phyloP scores from a whole-genome alignment of 2,888 invertebrate species.

The Papilio gigon region DNA sequence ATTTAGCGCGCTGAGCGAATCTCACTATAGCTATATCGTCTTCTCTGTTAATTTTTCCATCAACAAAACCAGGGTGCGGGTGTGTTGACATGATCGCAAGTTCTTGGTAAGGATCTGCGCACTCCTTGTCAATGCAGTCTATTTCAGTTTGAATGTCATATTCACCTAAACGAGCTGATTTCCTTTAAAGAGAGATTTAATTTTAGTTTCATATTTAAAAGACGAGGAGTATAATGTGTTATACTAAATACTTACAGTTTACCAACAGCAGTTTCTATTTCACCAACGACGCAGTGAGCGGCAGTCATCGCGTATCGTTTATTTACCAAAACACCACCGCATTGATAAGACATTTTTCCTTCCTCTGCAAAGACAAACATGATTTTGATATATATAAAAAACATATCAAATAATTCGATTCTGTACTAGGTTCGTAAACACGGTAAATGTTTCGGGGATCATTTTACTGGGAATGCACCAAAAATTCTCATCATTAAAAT shows the following conservation, averaged over 20 bases:
- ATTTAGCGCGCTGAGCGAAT: slow-evolving; percentile 67
- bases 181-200: slow-evolving; percentile 57
- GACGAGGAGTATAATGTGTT: not conserved
- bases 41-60: slow-evolving; percentile 73
- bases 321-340: slow-evolving; percentile 84
- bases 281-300: slow-evolving; percentile 83
- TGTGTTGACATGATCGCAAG: slow-evolving; percentile 84
- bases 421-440: no score
- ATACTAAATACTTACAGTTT: slow-evolving; percentile 76
- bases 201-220: not conserved
- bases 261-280: slow-evolving; percentile 72
- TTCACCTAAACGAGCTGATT: slow-evolving; percentile 84
- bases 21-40: slow-evolving; percentile 84
- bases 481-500: no score
- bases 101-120: slow-evolving; percentile 85
- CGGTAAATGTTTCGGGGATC: no score
- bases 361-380: slow-evolving; percentile 34
- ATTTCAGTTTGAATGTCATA: slow-evolving; percentile 83
- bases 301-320: slow-evolving; percentile 83
- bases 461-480: no score
- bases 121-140: slow-evolving; percentile 83
- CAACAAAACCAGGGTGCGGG: slow-evolving; percentile 84
- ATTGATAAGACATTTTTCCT: slow-evolving; percentile 73
- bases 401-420: not conserved
- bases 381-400: not conserved